Evolutionary conservation across 2,113 vertebrate species (phyloP).

Genomic region (Calyptomena viridis): DNA sequence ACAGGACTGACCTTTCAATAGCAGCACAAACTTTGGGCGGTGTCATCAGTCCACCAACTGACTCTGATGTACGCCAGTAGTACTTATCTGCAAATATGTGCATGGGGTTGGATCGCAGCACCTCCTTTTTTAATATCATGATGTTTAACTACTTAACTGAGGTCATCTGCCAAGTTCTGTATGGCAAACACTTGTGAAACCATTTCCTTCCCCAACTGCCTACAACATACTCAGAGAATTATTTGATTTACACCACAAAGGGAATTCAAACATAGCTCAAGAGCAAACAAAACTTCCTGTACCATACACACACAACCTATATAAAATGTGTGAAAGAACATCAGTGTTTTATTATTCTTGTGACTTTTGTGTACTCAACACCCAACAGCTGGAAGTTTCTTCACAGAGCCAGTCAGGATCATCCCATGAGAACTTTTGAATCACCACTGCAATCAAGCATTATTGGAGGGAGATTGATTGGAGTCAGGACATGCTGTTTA

Average conservation of each 20-base stretch:
- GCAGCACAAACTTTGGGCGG: background rate
- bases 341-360: background rate
- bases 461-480: background rate
- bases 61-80: background rate
- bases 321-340: background rate
- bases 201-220: constrained; percentile 40
- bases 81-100: background rate
- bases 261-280: constrained; percentile 4
- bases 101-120: background rate
- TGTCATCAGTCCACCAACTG: background rate
- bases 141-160: background rate
- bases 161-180: constrained; percentile 37
- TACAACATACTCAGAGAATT: background rate
- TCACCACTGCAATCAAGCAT: background rate
- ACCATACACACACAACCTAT: background rate
- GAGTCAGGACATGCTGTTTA: background rate
- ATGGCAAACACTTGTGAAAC: constrained; percentile 45
- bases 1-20: background rate
- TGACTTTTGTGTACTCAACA: background rate
- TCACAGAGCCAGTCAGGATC: background rate
- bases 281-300: constrained; percentile 24
- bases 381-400: background rate
- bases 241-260: constrained; percentile 38
- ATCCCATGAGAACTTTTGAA: background rate
- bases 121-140: background rate